Percentiles rank a stretch among this genome's conserved stretches.
Conservation (phyloP, 2,113 vertebrate species). For the Tursiops truncatus region DNA sequence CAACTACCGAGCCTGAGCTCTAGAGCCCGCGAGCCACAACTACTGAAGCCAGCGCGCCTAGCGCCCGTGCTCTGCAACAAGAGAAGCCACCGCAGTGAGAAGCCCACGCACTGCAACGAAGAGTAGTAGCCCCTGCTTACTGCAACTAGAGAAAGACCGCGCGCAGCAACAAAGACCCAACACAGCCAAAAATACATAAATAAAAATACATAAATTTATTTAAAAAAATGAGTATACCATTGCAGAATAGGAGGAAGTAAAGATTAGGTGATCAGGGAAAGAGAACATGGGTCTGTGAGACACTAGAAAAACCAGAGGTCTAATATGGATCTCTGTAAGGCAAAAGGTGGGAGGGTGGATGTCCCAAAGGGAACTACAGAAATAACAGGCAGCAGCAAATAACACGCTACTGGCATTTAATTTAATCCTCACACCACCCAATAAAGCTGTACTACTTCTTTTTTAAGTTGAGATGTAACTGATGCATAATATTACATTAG, state of each 20-base stretch:
- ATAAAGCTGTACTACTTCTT: neutral
- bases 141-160: no score
- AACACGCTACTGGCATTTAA: neutral
- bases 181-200: no score
- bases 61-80: no score
- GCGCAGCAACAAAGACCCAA: no score
- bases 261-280: neutral
- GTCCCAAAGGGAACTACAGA: neutral
- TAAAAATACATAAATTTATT: no score
- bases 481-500: neutral
- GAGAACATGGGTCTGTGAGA: neutral
- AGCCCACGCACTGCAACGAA: no score
- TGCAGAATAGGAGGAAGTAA: neutral
- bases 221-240: neutral
- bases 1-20: no score
- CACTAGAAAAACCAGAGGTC: neutral
- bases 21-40: no score
- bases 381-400: neutral
- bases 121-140: no score
- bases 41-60: no score
- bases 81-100: no score
- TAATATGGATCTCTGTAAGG: neutral
- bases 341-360: neutral
- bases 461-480: neutral
- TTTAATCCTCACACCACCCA: neutral